Percentiles rank a stretch among this genome's conserved stretches.
These are phyloP conservation scores for Marronus borbonicus DNA, from an alignment of 2,888 invertebrate genomes.

Conservation along the genomic window DNA sequence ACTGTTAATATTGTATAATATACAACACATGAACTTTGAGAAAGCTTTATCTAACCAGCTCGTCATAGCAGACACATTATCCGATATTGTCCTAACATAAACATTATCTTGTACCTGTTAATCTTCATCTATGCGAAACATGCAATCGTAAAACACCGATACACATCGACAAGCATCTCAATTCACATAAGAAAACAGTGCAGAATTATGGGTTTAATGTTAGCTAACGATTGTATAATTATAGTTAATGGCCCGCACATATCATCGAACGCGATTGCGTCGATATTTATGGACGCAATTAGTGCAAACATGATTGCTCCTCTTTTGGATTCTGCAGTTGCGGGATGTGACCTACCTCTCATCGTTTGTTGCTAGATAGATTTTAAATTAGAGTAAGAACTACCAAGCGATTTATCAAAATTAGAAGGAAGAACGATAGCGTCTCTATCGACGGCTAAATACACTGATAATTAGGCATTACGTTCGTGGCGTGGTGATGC, in stretches of 20 bases:
- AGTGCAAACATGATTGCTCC: constrained; percentile 42
- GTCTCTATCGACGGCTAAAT: not conserved
- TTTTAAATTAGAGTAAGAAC: constrained; percentile 29
- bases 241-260: constrained; percentile 45
- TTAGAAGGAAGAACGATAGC: constrained; percentile 18
- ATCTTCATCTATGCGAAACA: constrained; percentile 9
- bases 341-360: constrained; percentile 37
- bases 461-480: not conserved
- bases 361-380: constrained; percentile 24
- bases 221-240: constrained; percentile 47
- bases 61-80: too few species aligned
- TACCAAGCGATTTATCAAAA: too few species aligned
- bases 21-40: too few species aligned
- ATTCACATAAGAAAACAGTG: constrained; percentile 11
- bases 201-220: constrained; percentile 43
- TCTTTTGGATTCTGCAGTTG: constrained; percentile 28
- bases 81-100: not conserved
- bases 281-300: constrained; percentile 49
- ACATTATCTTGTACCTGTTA: not conserved
- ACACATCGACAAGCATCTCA: constrained; percentile 31
- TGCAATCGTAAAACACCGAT: constrained; percentile 5
- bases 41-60: too few species aligned
- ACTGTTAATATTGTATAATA: too few species aligned
- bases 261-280: constrained; percentile 44
- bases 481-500: constrained; percentile 24